A percentile compares a stretch with the other conserved stretches of the same genome.
Evolutionary conservation across 1,140 invertebrate species (phyloP).

Genomic region (Pseudomyrmex dendroicus): DNA sequence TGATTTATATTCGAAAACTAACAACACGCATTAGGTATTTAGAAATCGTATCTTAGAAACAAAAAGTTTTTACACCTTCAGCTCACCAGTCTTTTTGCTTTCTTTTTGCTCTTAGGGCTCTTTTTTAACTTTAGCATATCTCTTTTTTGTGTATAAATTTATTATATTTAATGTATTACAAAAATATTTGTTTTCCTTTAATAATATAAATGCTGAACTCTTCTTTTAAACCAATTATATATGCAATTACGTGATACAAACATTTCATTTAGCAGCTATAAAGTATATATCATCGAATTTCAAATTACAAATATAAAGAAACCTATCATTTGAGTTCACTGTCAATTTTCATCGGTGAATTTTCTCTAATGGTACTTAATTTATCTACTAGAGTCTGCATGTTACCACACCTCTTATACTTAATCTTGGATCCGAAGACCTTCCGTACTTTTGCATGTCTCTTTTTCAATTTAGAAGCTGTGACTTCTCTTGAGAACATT

Average conservation of each 20-base stretch:
- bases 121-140: neutral
- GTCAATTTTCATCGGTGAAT: conserved; percentile 56
- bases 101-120: too few species aligned
- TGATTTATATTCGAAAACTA: too few species aligned
- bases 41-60: too few species aligned
- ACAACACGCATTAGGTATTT: neutral
- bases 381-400: conserved; percentile 80
- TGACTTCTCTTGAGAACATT: conserved; percentile 71
- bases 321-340: conserved; percentile 49
- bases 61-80: neutral
- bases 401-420: conserved; percentile 64
- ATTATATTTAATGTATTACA: neutral
- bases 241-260: conserved; percentile 25
- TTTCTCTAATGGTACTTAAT: conserved; percentile 74
- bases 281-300: neutral
- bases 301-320: neutral
- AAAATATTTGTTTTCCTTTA: conserved; percentile 8
- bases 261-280: neutral
- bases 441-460: conserved; percentile 79
- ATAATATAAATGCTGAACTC: conserved; percentile 12
- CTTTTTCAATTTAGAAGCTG: conserved; percentile 79
- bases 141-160: neutral
- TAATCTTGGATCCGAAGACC: conserved; percentile 76
- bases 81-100: conserved; percentile 10
- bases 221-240: conserved; percentile 13